phyloP scores from a whole-genome alignment of 2,797 vertebrate species.

The Hipposideros larvatus region DNA sequence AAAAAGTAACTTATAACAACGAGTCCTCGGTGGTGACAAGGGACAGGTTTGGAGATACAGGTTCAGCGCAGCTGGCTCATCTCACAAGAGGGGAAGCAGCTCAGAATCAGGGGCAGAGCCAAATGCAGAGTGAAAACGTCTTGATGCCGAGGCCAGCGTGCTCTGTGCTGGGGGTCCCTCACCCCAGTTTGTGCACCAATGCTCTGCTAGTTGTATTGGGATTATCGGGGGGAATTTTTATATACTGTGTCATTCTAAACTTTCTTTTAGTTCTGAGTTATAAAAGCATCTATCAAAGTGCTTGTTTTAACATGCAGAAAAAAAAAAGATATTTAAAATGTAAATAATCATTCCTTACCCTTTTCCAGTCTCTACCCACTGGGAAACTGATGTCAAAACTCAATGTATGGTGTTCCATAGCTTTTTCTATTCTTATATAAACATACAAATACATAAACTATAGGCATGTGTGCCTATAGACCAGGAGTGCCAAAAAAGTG shows the following conservation, averaged over 20 bases:
- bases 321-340: neutral
- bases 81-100: neutral
- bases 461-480: neutral
- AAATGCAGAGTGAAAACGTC: neutral
- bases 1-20: neutral
- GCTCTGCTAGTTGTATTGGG: rapidly evolving
- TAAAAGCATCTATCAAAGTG: neutral
- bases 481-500: no score
- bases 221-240: neutral
- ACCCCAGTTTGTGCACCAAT: rapidly evolving
- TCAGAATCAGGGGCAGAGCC: neutral
- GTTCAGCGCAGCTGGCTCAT: no score
- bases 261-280: neutral
- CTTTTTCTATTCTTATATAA: neutral
- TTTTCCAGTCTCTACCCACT: neutral
- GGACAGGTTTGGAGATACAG: rapidly evolving
- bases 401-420: neutral
- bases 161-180: neutral
- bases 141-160: rapidly evolving
- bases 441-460: neutral
- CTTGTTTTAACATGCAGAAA: neutral
- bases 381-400: neutral
- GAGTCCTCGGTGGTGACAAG: neutral
- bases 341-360: neutral
- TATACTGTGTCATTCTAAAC: neutral